Percentiles rank a stretch among this genome's conserved stretches.
phyloP scores from a whole-genome alignment of 1,140 invertebrate species.

The Aradophagus sp. region DNA sequence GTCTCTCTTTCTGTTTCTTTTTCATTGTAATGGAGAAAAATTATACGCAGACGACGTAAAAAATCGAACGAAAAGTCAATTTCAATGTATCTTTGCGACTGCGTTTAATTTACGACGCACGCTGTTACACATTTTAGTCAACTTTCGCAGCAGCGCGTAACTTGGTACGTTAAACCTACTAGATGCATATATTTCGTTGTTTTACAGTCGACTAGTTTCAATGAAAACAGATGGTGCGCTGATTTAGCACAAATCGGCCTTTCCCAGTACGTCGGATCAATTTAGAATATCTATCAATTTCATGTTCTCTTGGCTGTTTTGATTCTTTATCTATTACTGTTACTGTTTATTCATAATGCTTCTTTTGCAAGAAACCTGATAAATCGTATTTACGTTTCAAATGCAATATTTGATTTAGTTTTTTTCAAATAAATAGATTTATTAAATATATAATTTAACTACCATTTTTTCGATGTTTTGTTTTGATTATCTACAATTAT shows the following conservation, averaged over 20 bases:
- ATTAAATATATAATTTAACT: no score
- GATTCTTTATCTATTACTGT: no score
- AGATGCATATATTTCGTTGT: conserved; percentile 49
- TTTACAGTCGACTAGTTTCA: conserved; percentile 53
- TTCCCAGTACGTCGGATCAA: conserved; percentile 26
- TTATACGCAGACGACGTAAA: conserved; percentile 9
- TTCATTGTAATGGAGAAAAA: conserved; percentile 36
- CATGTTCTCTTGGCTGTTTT: no score
- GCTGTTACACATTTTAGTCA: conserved; percentile 45
- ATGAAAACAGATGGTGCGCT: conserved; percentile 54
- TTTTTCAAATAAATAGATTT: no score
- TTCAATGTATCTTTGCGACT: conserved; percentile 35
- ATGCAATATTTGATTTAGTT: no score
- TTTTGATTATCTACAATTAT: no score
- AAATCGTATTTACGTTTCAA: no score
- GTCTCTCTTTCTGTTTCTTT: conserved; percentile 8
- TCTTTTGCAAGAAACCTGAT: no score
- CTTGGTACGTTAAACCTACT: conserved; percentile 47
- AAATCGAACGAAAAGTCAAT: conserved; percentile 38
- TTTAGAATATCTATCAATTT: conserved; percentile 48
- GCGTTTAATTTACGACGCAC: conserved; percentile 35
- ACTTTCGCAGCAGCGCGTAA: conserved; percentile 37
- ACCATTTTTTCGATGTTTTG: no score
- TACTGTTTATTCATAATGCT: no score
- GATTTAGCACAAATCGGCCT: conserved; percentile 45